Conservation (phyloP, 2,797 vertebrate genomes). For the Myripristis jacobus region DNA sequence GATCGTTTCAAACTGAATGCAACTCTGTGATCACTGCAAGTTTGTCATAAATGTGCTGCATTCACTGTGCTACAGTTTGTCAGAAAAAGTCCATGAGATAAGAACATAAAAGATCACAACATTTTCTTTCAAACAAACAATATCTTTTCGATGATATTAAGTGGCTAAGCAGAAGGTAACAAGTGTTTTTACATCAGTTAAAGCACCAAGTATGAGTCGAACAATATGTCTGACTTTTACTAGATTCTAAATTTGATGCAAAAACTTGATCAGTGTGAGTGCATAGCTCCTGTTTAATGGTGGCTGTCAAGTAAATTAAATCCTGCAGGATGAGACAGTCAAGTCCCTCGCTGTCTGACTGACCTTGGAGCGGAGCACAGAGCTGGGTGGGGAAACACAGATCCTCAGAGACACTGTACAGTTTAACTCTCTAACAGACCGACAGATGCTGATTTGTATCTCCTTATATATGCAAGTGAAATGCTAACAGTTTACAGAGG, state of each 20-base stretch:
- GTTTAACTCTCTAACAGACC: slow-evolving; percentile 19
- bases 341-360: slow-evolving; percentile 20
- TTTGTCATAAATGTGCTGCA: neutral
- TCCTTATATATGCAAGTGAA: neutral
- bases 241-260: slow-evolving; percentile 30
- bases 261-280: slow-evolving; percentile 40
- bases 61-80: neutral
- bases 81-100: no score
- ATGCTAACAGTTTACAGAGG: no score
- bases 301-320: slow-evolving; percentile 67
- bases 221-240: neutral
- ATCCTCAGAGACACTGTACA: slow-evolving; percentile 12
- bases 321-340: slow-evolving; percentile 40
- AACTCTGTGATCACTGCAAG: neutral
- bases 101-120: neutral
- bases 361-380: neutral
- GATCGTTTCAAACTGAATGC: neutral
- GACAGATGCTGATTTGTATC: slow-evolving; percentile 8
- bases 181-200: no score
- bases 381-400: slow-evolving; percentile 38
- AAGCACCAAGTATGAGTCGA: no score
- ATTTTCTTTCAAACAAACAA: slow-evolving; percentile 7
- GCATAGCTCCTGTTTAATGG: slow-evolving; percentile 58
- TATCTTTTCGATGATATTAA: neutral
- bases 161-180: no score